Evolutionary conservation across 2,797 vertebrate genomes (phyloP).

Genomic region (Epinephelus coioides): DNA sequence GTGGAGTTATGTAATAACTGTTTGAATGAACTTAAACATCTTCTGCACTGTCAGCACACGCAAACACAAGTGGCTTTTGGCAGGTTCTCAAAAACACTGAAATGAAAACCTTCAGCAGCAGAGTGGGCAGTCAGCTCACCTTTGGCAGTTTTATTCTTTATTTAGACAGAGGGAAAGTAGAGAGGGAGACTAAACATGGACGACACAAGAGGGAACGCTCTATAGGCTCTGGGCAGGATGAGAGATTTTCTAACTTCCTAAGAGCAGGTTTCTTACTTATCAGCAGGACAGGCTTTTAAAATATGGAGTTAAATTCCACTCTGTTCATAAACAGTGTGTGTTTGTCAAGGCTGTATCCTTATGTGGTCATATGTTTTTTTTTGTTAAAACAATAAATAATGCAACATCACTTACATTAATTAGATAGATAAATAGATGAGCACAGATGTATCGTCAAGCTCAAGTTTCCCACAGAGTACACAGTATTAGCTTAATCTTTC

Average conservation of each 20-base stretch:
- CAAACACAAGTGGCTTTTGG: conserved; percentile 77
- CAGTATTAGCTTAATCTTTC: background rate
- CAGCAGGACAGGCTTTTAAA: background rate
- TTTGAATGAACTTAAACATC: conserved; percentile 76
- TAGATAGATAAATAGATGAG: background rate
- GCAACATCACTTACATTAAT: background rate
- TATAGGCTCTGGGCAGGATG: conserved; percentile 44
- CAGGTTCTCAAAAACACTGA: conserved; percentile 79
- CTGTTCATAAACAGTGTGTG: background rate
- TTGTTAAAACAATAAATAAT: conserved; percentile 1
- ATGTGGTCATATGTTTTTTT: background rate
- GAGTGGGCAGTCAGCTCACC: conserved; percentile 82
- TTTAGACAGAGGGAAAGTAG: conserved; percentile 75
- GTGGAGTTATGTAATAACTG: conserved; percentile 59
- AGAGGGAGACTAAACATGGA: conserved; percentile 76
- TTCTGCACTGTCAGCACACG: conserved; percentile 67
- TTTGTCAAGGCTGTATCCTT: background rate
- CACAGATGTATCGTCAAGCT: background rate
- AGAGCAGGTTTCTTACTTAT: conserved; percentile 21
- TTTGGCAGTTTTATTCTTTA: conserved; percentile 77
- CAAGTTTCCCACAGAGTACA: background rate
- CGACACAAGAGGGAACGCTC: conserved; percentile 64
- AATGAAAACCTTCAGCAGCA: conserved; percentile 76
- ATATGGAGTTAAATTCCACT: background rate
- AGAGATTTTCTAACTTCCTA: conserved; percentile 18